Conservation (phyloP, 2,113 vertebrate species). For the Myanophis thanlyinensis region DNA sequence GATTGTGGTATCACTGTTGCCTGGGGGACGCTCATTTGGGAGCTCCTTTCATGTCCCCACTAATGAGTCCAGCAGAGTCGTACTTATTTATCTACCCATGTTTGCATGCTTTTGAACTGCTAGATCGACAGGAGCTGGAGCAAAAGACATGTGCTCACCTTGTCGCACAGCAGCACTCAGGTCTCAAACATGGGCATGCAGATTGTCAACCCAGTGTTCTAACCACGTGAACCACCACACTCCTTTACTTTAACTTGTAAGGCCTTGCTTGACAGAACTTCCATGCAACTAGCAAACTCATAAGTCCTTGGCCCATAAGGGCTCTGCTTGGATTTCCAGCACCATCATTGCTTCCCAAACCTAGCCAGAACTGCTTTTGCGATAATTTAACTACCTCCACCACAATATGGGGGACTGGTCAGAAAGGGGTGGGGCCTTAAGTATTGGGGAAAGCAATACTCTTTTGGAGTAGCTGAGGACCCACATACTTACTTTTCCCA, state of each 20-base stretch:
- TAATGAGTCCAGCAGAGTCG: not conserved
- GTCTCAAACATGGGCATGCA: not conserved
- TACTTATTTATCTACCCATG: not conserved
- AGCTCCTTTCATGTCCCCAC: not conserved
- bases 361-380: no score
- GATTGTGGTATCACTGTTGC: not conserved
- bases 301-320: no score
- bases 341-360: not conserved
- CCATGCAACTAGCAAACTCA: not conserved
- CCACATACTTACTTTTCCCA: constrained; percentile 70
- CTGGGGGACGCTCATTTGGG: not conserved
- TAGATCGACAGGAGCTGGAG: not conserved
- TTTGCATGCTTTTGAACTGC: not conserved
- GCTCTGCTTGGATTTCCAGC: not conserved
- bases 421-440: not conserved
- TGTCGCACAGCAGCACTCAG: not conserved
- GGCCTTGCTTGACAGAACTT: not conserved
- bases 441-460: not conserved
- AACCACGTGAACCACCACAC: rapidly evolving
- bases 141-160: not conserved
- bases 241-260: not conserved
- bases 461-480: not conserved
- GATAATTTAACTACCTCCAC: not conserved
- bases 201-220: not conserved
- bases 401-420: not conserved